Base-by-base conservation (phyloP, 2,113 vertebrate genomes). In the Pygoscelis adeliae region DNA sequence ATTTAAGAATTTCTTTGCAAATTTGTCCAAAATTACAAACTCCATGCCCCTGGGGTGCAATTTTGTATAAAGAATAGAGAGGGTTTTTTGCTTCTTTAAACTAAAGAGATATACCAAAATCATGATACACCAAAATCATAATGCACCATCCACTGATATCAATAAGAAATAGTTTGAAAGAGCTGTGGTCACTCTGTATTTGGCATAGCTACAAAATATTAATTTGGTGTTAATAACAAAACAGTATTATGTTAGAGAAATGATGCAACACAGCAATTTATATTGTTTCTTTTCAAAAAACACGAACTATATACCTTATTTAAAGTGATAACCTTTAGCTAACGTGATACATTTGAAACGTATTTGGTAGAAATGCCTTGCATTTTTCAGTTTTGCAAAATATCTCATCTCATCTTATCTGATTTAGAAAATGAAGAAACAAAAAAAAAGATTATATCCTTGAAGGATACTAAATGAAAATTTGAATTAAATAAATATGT, bases 391-490 rank as follows among this genome's bases (percentile, higher is more conserved):
- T 90, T 96, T 94, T 89, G 42, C 22, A 89, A 84, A 95, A 55
- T 59, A 67, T n/a, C 70, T 91, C 52, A 72, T 74, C 52, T 66
- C 26, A 83, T 47, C 47, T 47, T 20, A 66, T 86, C 42, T 58
- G 47, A 71, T 91, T 84, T 89, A 72, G 23, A 74, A 80, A 83
- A 92, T 9, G 50, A 71, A 89, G 30, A 58, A 77, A 85, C 3
- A 53, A 18, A 32, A 36, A 77, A 77, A 59, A 52, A 42, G 0
- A 55, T 20, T 0, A 72, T 73, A 74, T 93, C 78, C 87, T 87
- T 91, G 38, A 95, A 91, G 82, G 87, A 89, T 58, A 56, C 70
- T 80, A 97, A 90, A 91, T 61, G 62, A 93, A 94, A 83, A 92
- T 88, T 80, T 82, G 44, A 89, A 83, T 82, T 97, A 82, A 76